phyloP scores from a whole-genome alignment of 2,797 vertebrate genomes.

The Threskiornis aethiopicus region DNA sequence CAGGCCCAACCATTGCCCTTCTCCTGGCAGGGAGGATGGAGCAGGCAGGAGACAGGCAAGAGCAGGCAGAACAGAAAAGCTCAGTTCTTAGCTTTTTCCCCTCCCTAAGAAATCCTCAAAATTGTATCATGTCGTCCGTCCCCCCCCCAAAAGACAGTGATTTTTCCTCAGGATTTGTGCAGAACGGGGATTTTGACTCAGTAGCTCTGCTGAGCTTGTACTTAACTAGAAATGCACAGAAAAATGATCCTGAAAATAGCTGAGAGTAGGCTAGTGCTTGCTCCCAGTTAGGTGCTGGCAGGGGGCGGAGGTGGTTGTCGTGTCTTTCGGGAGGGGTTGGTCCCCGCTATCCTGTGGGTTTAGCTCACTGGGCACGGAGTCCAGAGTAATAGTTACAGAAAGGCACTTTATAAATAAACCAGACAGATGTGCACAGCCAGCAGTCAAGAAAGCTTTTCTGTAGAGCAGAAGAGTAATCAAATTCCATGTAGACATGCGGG shows the following conservation, averaged over 20 bases:
- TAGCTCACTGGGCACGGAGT: not conserved
- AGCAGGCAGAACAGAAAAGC: not conserved
- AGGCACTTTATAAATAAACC: not conserved
- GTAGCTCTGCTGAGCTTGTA: not conserved
- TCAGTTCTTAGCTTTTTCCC: not conserved
- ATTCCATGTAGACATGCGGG: fast-evolving
- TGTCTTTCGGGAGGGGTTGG: not conserved
- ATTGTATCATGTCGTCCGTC: not conserved
- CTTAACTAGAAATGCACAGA: not conserved
- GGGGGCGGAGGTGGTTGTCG: fast-evolving
- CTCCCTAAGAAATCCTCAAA: not conserved
- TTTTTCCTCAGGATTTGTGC: not conserved
- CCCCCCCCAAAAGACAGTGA: not conserved
- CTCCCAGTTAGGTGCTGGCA: not conserved
- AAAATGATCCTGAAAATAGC: not conserved
- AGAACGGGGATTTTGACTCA: not conserved
- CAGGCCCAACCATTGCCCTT: not conserved
- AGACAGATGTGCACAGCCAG: not conserved
- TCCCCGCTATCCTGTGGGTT: not conserved
- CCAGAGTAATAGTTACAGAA: not conserved
- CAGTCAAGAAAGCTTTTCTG: not conserved
- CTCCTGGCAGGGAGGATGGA: not conserved
- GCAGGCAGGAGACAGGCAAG: not conserved
- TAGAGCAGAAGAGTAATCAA: not conserved
- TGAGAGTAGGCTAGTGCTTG: not conserved